Evolutionary conservation across 2,888 invertebrate species (phyloP).

Genomic region (Orthosia incerta): DNA sequence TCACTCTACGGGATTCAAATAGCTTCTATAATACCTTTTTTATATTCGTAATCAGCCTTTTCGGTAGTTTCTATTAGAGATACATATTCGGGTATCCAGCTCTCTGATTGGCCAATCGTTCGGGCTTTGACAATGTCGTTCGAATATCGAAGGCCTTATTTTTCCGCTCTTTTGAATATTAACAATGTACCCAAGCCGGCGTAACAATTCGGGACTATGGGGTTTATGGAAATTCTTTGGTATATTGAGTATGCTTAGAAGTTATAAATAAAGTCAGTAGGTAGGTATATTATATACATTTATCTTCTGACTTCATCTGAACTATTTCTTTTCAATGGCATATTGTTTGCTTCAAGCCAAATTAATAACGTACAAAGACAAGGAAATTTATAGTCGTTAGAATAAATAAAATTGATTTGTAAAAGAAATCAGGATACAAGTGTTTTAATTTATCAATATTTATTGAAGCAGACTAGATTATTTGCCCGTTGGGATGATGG

Average conservation of each 20-base stretch:
- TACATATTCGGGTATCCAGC: constrained; percentile 13
- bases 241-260: constrained; percentile 1
- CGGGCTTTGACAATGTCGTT: constrained; percentile 16
- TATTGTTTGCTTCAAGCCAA: background rate
- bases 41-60: constrained; percentile 5
- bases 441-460: constrained; percentile 32
- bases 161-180: constrained; percentile 33
- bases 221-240: background rate
- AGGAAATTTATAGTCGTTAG: background rate
- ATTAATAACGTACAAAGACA: background rate
- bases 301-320: no score
- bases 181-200: constrained; percentile 19
- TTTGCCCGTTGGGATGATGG: background rate
- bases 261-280: constrained; percentile 12
- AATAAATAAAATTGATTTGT: constrained; percentile 1
- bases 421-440: constrained; percentile 10
- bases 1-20: constrained; percentile 28
- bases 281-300: background rate
- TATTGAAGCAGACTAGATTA: background rate
- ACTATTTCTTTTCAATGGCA: background rate
- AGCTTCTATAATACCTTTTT: background rate
- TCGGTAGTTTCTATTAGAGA: constrained; percentile 16
- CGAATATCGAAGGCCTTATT: constrained; percentile 30
- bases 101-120: constrained; percentile 16
- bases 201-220: background rate